Evolutionary conservation across 2,888 invertebrate species (phyloP), one percentile per base, ranked within the genome.

Genomic region (Gerris lacustris): DNA sequence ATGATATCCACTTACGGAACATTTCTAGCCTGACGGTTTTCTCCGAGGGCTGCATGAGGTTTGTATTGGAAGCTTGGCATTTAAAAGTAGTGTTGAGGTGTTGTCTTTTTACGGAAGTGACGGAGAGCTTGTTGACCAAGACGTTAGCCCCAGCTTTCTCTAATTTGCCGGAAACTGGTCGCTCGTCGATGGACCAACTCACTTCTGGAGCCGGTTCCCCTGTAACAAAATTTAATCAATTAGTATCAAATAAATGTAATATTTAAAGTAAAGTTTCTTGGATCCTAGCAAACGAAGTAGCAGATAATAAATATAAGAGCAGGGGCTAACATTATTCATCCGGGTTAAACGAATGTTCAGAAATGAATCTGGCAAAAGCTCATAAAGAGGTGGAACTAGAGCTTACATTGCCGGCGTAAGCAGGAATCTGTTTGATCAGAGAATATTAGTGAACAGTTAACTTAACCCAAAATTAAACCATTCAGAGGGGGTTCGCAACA

Each of bases 11-110:
- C 92, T 89, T 81, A 93, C 93, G 82, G 79, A 91, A 86, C 84
- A 94, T 86, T 80, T 93, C 92, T 77, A 93, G 84, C 77, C 90
- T 85, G 76, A 93, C 90, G 75, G 87, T 89, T 79, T 90, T 89
- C 80, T 93, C 92, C 71, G 89, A 86, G 1, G 94, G 92, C 79
- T 89, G 87, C 80, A 90, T 91, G 73, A 93, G 86, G 80, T 92
- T 90, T 66, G 93, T 93, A 80, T 94, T 94, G 72, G 89, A 88
- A 11, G 93, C 93, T 80, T 91, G 88, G 79, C 94, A 94, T 80
- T 90, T 91, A 83, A 89, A 93, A 47, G 91, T 91, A 63, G 91
- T 90, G 81, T 93, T 92, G 72, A 92, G 84, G 76, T 92, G 89
- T 73, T 86, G 87, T 75, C 93, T 84, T 75, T 85, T 86, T 70